phyloP scores from a whole-genome alignment of 2,797 vertebrate genomes.

The Microcaecilia unicolor region DNA sequence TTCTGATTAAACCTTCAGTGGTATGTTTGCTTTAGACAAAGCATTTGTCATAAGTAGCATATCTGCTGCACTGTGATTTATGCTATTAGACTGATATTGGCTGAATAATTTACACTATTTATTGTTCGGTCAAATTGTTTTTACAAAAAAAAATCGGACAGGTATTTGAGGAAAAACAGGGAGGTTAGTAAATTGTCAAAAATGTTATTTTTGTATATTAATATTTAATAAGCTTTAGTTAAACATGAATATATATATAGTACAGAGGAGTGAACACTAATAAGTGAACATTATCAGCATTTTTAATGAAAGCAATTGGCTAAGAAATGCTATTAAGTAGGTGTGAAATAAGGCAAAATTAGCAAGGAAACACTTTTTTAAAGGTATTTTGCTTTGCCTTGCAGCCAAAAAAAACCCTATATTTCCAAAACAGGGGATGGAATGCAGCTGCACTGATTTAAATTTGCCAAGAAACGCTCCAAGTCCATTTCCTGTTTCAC shows the following conservation, averaged over 20 bases:
- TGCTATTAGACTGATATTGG: conserved; percentile 44
- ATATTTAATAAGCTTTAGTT: conserved; percentile 35
- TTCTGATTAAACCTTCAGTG: conserved; percentile 51
- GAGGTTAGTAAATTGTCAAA: background rate
- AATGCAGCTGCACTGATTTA: conserved; percentile 52
- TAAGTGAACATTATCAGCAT: conserved; percentile 39
- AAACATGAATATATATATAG: conserved; percentile 12
- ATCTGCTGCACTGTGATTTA: conserved; percentile 47
- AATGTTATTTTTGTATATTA: conserved; percentile 19
- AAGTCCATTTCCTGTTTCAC: conserved; percentile 47
- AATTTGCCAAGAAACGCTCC: conserved; percentile 48
- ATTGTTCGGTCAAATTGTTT: conserved; percentile 43
- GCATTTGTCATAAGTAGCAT: conserved; percentile 48
- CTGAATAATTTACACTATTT: conserved; percentile 56
- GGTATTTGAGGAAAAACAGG: too few relatives aligned
- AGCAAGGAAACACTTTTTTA: conserved; percentile 51
- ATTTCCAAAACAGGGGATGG: conserved; percentile 54
- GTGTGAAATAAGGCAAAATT: conserved; percentile 64
- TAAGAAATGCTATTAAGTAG: conserved; percentile 51
- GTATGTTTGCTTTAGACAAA: conserved; percentile 48
- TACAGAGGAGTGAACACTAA: conserved; percentile 23
- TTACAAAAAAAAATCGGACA: too few relatives aligned
- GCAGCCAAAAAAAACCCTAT: conserved; percentile 53
- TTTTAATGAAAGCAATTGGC: conserved; percentile 43
- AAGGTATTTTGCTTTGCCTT: conserved; percentile 52